Conservation (phyloP, 1,140 invertebrate genomes). For the Mercenaria mercenaria region DNA sequence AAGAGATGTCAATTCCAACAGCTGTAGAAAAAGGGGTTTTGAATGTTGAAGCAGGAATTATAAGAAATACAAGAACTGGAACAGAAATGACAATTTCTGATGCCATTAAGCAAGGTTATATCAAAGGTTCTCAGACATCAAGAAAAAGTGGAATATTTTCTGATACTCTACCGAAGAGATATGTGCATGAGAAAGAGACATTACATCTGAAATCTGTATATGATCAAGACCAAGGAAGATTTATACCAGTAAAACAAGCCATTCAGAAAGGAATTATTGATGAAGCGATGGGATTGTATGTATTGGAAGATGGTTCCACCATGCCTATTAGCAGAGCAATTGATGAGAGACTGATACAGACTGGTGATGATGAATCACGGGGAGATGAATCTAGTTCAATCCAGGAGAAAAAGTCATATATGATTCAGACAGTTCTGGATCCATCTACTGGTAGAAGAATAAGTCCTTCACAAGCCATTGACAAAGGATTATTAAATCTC, state of each 20-base stretch:
- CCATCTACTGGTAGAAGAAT: slow-evolving; percentile 92
- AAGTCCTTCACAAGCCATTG: slow-evolving; percentile 91
- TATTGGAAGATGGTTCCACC: slow-evolving; percentile 90
- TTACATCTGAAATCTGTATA: slow-evolving; percentile 85
- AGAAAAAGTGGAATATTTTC: slow-evolving; percentile 65
- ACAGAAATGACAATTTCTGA: slow-evolving; percentile 90
- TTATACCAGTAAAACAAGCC: slow-evolving; percentile 91
- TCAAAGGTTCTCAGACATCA: slow-evolving; percentile 86
- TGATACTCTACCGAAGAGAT: slow-evolving; percentile 53
- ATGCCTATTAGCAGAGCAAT: slow-evolving; percentile 92
- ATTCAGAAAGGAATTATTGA: slow-evolving; percentile 92
- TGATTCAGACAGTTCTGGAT: slow-evolving; percentile 93
- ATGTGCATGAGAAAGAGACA: slow-evolving; percentile 66
- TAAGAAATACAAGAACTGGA: slow-evolving; percentile 90
- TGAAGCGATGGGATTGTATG: slow-evolving; percentile 91
- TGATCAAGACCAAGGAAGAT: slow-evolving; percentile 89
- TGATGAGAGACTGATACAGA: slow-evolving; percentile 90
- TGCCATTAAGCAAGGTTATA: slow-evolving; percentile 91
- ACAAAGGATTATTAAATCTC: slow-evolving; percentile 91
- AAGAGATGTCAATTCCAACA: slow-evolving; percentile 92
- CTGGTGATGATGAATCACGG: slow-evolving; percentile 21
- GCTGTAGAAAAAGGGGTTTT: slow-evolving; percentile 91
- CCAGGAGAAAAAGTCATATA: slow-evolving; percentile 90
- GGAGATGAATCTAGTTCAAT: slow-evolving; percentile 86
- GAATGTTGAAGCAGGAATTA: slow-evolving; percentile 74